Conservation (phyloP, 2,797 vertebrate genomes). For the Caiman crocodilus region DNA sequence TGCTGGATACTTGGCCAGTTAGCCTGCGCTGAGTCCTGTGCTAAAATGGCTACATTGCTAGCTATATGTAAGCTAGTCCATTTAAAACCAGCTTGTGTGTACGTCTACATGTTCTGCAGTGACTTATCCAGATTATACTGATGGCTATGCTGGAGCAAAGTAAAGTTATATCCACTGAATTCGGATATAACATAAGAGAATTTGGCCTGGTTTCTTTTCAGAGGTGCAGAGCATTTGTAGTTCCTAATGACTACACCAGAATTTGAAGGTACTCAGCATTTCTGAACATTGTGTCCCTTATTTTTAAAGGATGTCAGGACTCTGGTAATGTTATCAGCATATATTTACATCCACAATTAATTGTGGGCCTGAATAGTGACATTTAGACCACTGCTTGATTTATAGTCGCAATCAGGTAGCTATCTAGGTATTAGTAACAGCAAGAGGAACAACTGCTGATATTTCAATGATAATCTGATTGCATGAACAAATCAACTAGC, state of each 20-base stretch:
- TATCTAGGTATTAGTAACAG: conserved; percentile 61
- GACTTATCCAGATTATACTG: conserved; percentile 1
- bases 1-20: neutral
- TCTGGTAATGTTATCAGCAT: conserved; percentile 53
- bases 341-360: conserved; percentile 39
- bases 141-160: neutral
- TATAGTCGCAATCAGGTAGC: conserved; percentile 67
- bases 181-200: neutral
- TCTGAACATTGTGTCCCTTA: conserved; percentile 2
- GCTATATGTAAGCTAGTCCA: neutral
- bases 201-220: neutral
- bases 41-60: neutral
- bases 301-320: neutral
- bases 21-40: neutral
- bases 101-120: neutral
- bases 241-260: neutral
- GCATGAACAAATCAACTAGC: conserved; percentile 72
- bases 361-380: conserved; percentile 34
- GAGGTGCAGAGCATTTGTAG: neutral
- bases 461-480: conserved; percentile 77
- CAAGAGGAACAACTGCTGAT: conserved; percentile 34
- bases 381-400: conserved; percentile 25
- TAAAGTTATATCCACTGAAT: too few species aligned
- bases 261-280: neutral
- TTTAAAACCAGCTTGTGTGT: neutral